Conservation (phyloP, 2,113 vertebrate species). For the Ptilorrhoa leucosticta region DNA sequence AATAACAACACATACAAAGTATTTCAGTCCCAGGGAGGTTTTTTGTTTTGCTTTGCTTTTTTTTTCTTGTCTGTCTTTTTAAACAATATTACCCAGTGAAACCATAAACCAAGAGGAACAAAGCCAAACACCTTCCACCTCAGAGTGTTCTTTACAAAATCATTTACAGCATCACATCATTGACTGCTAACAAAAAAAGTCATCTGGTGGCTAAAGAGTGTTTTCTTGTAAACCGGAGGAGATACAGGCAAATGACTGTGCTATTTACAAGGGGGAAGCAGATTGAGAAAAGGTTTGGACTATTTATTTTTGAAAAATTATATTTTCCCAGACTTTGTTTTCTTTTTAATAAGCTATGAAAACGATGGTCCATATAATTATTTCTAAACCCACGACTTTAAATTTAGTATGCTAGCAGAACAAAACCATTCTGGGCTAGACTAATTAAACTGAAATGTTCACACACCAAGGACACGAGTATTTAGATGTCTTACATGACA, state of each 20-base stretch:
- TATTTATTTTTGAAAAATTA: background rate
- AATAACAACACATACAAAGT: conserved; percentile 80
- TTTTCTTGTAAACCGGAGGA: background rate
- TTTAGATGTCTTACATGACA: background rate
- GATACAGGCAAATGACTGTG: background rate
- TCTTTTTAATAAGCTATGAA: background rate
- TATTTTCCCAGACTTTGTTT: background rate
- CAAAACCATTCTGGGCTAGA: background rate
- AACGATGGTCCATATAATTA: background rate
- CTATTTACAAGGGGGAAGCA: background rate
- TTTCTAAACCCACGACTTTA: background rate
- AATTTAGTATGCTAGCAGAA: background rate
- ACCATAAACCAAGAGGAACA: background rate
- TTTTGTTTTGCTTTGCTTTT: conserved; percentile 44
- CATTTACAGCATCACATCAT: background rate
- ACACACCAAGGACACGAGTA: background rate
- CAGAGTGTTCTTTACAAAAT: background rate
- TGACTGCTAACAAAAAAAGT: background rate
- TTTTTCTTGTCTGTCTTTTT: conserved; percentile 17
- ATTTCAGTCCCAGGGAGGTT: conserved; percentile 73
- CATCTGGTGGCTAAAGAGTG: background rate
- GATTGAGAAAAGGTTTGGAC: background rate
- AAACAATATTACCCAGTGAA: background rate
- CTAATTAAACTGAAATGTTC: background rate
- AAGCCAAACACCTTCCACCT: background rate